phyloP scores from a whole-genome alignment of 2,797 vertebrate species.

The Ptychobarbus kaznakovi region DNA sequence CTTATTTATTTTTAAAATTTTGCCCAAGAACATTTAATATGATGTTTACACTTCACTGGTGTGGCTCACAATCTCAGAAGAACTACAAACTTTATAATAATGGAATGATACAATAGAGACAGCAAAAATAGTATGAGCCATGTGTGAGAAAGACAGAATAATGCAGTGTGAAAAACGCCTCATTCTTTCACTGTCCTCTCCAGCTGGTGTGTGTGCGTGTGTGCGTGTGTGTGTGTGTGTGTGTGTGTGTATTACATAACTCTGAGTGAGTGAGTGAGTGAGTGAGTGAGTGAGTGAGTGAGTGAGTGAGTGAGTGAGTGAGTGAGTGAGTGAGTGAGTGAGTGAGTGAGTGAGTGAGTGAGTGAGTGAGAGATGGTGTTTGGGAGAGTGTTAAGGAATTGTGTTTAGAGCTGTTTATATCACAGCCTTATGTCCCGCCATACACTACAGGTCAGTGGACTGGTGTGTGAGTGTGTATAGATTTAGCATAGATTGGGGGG shows the following conservation, averaged over 20 bases:
- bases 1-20: background rate
- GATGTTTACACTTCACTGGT: background rate
- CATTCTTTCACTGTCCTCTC: slow-evolving; percentile 11
- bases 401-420: background rate
- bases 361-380: background rate
- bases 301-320: no score
- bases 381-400: slow-evolving; percentile 5
- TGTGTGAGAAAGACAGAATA: slow-evolving; percentile 5
- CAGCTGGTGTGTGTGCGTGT: background rate
- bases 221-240: background rate
- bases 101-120: background rate
- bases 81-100: background rate
- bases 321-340: no score
- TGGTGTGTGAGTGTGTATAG: slow-evolving; percentile 27
- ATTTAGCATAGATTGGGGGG: background rate
- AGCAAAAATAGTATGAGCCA: background rate
- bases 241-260: slow-evolving; percentile 7
- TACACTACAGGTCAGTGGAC: slow-evolving; percentile 25
- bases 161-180: background rate
- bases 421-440: background rate
- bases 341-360: no score
- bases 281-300: no score
- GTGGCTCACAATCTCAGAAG: background rate
- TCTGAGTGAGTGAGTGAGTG: background rate
- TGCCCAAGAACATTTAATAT: background rate